Conservation (phyloP, 2,888 invertebrate genomes). For the Linnaemya tessellans region DNA sequence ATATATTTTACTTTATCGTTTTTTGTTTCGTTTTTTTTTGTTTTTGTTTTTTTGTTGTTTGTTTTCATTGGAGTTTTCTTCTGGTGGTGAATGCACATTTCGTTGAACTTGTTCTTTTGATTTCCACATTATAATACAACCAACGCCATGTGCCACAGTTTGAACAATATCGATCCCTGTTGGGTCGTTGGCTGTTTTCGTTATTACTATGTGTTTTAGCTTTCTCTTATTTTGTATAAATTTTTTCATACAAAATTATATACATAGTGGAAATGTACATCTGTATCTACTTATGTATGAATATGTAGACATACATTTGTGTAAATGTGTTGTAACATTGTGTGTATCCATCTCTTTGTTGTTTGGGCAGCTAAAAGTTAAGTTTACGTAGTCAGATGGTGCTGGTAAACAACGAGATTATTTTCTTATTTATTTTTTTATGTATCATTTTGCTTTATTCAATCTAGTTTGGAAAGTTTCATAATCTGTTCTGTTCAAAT, state of each 20-base stretch:
- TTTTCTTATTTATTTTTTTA: slow-evolving; percentile 14
- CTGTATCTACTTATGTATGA: background rate
- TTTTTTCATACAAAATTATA: slow-evolving; percentile 9
- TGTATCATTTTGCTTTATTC: slow-evolving; percentile 27
- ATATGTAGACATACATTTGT: background rate
- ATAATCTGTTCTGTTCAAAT: slow-evolving; percentile 8
- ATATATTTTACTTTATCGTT: background rate
- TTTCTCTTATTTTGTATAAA: slow-evolving; percentile 55
- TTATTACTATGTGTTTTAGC: slow-evolving; percentile 29
- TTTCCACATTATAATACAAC: slow-evolving; percentile 14
- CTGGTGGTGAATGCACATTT: slow-evolving; percentile 44
- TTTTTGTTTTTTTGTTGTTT: background rate
- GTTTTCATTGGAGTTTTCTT: slow-evolving; percentile 26
- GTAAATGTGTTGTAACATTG: slow-evolving; percentile 12
- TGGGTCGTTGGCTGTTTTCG: slow-evolving; percentile 52
- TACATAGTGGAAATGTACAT: background rate
- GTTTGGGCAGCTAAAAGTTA: slow-evolving; percentile 22
- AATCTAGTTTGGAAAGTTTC: slow-evolving; percentile 51
- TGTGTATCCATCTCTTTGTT: slow-evolving; percentile 8
- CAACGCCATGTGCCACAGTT: slow-evolving; percentile 49
- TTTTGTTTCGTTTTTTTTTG: background rate
- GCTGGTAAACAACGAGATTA: slow-evolving; percentile 39
- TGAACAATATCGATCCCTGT: slow-evolving; percentile 67
- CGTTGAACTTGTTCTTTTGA: slow-evolving; percentile 37
- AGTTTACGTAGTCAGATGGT: slow-evolving; percentile 25